phyloP scores from a whole-genome alignment of 2,113 vertebrate genomes.

The western clawed frog (Xenopus tropicalis) region DNA sequence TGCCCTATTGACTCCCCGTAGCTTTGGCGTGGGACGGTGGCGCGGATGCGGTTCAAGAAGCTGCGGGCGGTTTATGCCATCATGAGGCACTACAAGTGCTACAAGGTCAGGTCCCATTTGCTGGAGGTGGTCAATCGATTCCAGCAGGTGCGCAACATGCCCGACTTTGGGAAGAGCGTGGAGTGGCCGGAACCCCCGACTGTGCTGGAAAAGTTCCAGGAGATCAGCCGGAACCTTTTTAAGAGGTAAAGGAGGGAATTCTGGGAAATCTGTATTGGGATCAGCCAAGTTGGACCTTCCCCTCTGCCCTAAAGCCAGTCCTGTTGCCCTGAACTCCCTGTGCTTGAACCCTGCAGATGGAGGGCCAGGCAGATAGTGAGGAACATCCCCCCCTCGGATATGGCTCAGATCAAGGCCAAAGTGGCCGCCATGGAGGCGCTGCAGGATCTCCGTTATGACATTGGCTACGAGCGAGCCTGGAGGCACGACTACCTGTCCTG shows the following conservation, averaged over 20 bases:
- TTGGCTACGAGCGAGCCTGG: constrained; percentile 78
- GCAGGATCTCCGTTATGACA: constrained; percentile 69
- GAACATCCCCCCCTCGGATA: constrained; percentile 88
- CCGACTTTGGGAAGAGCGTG: constrained; percentile 74
- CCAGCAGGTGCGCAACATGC: constrained; percentile 67
- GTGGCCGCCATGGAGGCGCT: constrained; percentile 76
- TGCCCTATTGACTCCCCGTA: constrained; percentile 44
- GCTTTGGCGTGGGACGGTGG: constrained; percentile 87
- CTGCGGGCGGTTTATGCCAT: constrained; percentile 78
- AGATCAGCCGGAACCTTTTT: constrained; percentile 71
- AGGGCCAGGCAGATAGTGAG: constrained; percentile 83
- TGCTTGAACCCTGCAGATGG: constrained; percentile 71
- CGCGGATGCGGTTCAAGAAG: constrained; percentile 66
- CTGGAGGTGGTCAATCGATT: constrained; percentile 75
- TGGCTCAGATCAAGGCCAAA: constrained; percentile 84
- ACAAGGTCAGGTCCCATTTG: constrained; percentile 83
- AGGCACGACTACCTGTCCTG: constrained; percentile 78
- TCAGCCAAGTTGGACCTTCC: too few relatives aligned
- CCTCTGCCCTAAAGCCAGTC: too few relatives aligned
- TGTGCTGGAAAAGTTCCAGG: constrained; percentile 73
- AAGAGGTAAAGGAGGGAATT: constrained; percentile 64
- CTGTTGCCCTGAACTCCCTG: too few relatives aligned
- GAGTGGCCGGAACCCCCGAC: constrained; percentile 75
- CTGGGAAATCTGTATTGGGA: too few relatives aligned
- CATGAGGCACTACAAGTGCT: constrained; percentile 80